Evolutionary conservation across 2,113 vertebrate genomes (phyloP), one percentile per base, ranked within the genome.

Genomic region (Scolopax mira): DNA sequence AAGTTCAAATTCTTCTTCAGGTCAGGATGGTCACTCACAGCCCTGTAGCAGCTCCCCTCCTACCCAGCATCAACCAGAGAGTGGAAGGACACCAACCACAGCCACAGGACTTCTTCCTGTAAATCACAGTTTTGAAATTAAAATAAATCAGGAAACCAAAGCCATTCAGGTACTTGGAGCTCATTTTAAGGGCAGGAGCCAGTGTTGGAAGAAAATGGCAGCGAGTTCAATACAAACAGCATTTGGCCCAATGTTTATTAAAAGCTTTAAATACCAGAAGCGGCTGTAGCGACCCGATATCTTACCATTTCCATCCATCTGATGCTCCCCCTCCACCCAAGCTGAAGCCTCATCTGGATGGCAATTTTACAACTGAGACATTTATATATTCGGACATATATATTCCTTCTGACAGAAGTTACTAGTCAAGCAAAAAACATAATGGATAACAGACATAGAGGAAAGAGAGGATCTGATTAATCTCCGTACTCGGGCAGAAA

Each of bases 321-420:
- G 37, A 78, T 49, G 89, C 44, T 71, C 18, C 14, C n/a, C n/a
- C 11, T n/a, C 35, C 8, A 39, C 39, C 28, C 1, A 0, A 87
- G 11, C 82, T 90, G 42, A 71, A 78, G 79, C 17, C 55, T 95
- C 51, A 78, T 86, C 60, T 64, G 51, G 72, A 90, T 35, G 48
- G 78, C 57, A 92, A 23, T 90, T 90, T 93, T 88, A 90, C 57
- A 92, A 67, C 60, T 1, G 3, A 75, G 80, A 86, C 73, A 67
- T 69, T 89, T 72, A 89, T 64, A 69, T 31, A 74, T n/a, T 58
- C n/a, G 54, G 46, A 88, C 41, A 46, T 22, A 9, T 35, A 27
- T 54, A 88, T 85, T 90, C 65, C 66, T 81, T 78, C 65, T 93
- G 80, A 91, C 84, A 91, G 83, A 52, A 79, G 70, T 41, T 88